Evolutionary conservation across 1,140 invertebrate genomes (phyloP).

Genomic region (Diorhabda carinulata): DNA sequence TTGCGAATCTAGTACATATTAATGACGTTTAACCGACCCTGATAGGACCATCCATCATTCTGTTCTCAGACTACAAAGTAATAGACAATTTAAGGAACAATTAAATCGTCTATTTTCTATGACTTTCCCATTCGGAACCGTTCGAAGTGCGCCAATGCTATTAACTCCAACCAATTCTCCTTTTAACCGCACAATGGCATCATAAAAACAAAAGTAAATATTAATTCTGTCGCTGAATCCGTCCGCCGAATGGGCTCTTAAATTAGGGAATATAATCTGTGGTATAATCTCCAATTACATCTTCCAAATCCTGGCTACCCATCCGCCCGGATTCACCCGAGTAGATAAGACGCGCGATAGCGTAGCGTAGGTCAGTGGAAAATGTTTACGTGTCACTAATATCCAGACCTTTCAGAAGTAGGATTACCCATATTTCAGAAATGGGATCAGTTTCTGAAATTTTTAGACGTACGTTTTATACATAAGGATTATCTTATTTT

Average conservation of each 20-base stretch:
- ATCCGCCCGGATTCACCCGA: conserved; percentile 14
- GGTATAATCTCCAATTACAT: conserved; percentile 32
- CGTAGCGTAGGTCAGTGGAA: conserved; percentile 1
- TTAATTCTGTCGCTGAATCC: conserved; percentile 24
- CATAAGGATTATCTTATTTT: background rate
- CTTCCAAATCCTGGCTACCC: conserved; percentile 27
- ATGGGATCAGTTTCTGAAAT: background rate
- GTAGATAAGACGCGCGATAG: background rate
- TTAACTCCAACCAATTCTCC: conserved; percentile 1
- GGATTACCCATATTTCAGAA: conserved; percentile 2
- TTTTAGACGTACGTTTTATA: background rate
- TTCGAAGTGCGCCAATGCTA: too few species aligned
- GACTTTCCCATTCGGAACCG: too few species aligned
- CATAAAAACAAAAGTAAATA: conserved; percentile 31
- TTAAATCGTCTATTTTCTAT: too few species aligned
- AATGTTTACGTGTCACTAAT: conserved; percentile 2
- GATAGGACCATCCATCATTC: too few species aligned
- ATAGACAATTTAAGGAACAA: too few species aligned
- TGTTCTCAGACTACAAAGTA: too few species aligned
- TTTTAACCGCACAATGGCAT: conserved; percentile 8
- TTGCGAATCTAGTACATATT: too few species aligned
- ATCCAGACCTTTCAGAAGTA: conserved; percentile 1
- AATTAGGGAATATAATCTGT: conserved; percentile 33
- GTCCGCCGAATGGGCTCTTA: conserved; percentile 21
- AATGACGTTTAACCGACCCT: too few species aligned